A percentile compares a stretch with the other conserved stretches of the same genome.
These are phyloP conservation scores for Coilia nasus DNA, from an alignment of 2,797 vertebrate species.

Conservation along the genomic window DNA sequence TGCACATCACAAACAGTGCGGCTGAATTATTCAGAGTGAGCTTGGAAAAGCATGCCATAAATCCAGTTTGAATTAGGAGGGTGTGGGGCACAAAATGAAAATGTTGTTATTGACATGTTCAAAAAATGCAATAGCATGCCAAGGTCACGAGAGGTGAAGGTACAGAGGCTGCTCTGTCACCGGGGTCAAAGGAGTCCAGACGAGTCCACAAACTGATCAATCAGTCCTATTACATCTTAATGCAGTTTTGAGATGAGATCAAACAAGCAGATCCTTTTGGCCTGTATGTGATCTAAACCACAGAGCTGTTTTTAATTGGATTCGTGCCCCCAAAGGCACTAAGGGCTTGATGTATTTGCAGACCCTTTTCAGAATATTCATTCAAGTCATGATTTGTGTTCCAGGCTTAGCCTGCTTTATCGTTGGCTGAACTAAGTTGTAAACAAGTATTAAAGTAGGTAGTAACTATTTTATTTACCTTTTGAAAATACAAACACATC, in stretches of 20 bases:
- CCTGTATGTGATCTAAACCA: neutral
- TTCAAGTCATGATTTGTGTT: too few relatives aligned
- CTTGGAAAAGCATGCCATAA: neutral
- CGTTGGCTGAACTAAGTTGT: too few relatives aligned
- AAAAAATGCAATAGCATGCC: slow-evolving; percentile 15
- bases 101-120: neutral
- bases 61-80: neutral
- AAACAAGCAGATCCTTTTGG: neutral
- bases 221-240: neutral
- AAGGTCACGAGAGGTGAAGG: neutral
- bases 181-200: neutral
- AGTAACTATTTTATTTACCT: too few relatives aligned
- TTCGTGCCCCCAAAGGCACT: neutral
- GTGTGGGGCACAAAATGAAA: neutral
- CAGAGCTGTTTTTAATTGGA: neutral
- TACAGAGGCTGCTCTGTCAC: neutral
- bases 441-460: too few relatives aligned
- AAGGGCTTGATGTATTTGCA: neutral
- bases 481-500: too few relatives aligned
- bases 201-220: neutral
- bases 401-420: too few relatives aligned
- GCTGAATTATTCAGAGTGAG: too few relatives aligned
- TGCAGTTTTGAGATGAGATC: neutral
- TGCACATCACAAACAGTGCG: neutral
- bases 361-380: neutral